Conservation (phyloP, 2,797 vertebrate genomes). For the Gymnopithys bicolor region DNA sequence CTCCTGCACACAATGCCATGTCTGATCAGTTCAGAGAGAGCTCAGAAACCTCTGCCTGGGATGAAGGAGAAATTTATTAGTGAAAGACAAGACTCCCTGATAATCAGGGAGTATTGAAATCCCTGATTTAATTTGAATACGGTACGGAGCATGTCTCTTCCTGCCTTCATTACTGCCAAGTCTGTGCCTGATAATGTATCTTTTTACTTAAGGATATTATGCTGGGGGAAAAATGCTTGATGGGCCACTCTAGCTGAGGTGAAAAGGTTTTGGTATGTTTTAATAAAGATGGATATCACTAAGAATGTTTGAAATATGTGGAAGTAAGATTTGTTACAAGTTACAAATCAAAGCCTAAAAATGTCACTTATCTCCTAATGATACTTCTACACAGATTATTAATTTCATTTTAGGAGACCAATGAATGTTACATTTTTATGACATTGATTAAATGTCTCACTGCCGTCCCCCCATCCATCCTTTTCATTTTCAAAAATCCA, state of each 20-base stretch:
- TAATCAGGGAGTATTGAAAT: conserved; percentile 81
- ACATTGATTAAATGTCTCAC: conserved; percentile 84
- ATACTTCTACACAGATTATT: conserved; percentile 86
- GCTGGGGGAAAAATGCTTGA: conserved; percentile 67
- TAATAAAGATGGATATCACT: conserved; percentile 82
- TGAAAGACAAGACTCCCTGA: conserved; percentile 79
- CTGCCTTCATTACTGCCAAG: conserved; percentile 75
- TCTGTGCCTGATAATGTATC: conserved; percentile 71
- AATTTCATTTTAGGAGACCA: conserved; percentile 86
- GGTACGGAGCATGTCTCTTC: conserved; percentile 71
- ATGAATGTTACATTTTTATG: conserved; percentile 86
- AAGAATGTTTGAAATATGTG: conserved; percentile 78
- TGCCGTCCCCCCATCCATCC: conserved; percentile 75
- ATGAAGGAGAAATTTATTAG: conserved; percentile 80
- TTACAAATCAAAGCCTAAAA: conserved; percentile 85
- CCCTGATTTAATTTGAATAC: conserved; percentile 82
- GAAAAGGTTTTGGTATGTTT: conserved; percentile 77
- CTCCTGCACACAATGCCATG: conserved; percentile 59
- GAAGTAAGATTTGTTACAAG: conserved; percentile 80
- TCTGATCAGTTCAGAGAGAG: conserved; percentile 59
- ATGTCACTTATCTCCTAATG: conserved; percentile 85
- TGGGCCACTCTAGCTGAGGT: conserved; percentile 71
- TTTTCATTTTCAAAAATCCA: conserved; percentile 80
- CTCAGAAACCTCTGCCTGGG: conserved; percentile 54
- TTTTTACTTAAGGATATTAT: conserved; percentile 75